Evolutionary conservation across 2,888 invertebrate species (phyloP), one percentile per base, ranked within the genome.

Genomic region (Callyntrura sp.): DNA sequence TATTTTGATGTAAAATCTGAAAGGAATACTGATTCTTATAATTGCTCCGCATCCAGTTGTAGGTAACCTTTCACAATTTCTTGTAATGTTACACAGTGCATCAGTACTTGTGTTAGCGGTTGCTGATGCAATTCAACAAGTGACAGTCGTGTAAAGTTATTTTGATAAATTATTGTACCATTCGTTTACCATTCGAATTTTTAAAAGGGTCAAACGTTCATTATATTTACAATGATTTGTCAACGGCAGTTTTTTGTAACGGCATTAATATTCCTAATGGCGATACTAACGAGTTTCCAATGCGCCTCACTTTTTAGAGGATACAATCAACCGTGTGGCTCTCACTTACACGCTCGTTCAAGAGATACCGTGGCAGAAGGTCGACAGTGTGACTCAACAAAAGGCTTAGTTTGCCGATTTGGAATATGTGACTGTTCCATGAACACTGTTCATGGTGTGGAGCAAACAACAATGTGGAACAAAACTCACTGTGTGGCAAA

Each of bases 311-410:
- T 43, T 12, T 43, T 48, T 62, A 57, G 90, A 20, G 78, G 90
- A 2, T 90, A 78, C 68, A 23, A 83, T 8, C 55, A 90, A 55
- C n/a, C 90, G 0, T 90, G 90, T 83, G 90, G 90, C 0, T 83
- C 90, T 0, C 60, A 60, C 8, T 20, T 83, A 8, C 90, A 82
- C 45, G 81, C 90, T 4, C 17, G 85, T 0, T 51, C 60, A 2
- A 28, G 90, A 25, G 85, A 90, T 14, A 85, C 85, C 0, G 79
- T 89, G 28, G 60, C 62, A 0, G 83, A 83, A 51, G 62, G 20
- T 12, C 68, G 83, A 85, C 90, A 87, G 35, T 90, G 90, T 82
- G 86, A 90, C 57, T 45, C 5, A 0, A 17, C 62, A 0, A 45
- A 45, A 11, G 90, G 90, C 0, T 25, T 90, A 1, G 20, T n/a